Base-by-base conservation (phyloP, 1,140 invertebrate genomes). In the Leptopilina clavipes region DNA sequence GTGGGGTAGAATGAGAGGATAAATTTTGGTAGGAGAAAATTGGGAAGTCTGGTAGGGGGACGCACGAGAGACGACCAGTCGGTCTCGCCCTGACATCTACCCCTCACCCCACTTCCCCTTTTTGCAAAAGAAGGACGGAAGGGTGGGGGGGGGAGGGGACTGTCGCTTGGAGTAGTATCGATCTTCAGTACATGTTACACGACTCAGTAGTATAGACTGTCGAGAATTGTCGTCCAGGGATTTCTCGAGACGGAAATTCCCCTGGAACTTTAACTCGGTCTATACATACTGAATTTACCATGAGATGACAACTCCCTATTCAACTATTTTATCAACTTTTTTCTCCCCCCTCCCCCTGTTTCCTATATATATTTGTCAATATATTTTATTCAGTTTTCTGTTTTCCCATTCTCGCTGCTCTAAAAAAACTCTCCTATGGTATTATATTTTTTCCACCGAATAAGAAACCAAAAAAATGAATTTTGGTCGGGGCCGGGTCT, bases 131-230 rank as follows among this genome's bases (percentile, higher is more conserved):
- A 40, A 9, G 9, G 9, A 40, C 1, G 9, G 7, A 9, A 40
- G 9, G 78, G 84, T 84, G 80, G 78, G 78, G 83, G 79, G 74
- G 76, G 72, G 25, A 5, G 25, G 25, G 25, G 25, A 31, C 54
- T 74, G 76, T 84, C 80, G 81, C 81, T 79, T 77, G 77, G 37
- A 75, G 79, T 79, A 79, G 83, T 89, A 89, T 90, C 87, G 89
- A 90, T 90, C 87, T 78, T 54, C 72, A 83, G 73, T 78, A 80
- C 87, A 84, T 77, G 85, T 88, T 88, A 89, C 87, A 84, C 84
- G 86, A 88, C 74, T 79, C 81, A 79, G 77, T 78, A 82, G 65
- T 72, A 77, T 31, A 31, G 65, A 77, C 56, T 70, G 44, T 70
- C 65, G 22, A 77, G 77, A 74, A 82, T 85, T 74, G 70, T 70